Percentiles rank a stretch among this genome's conserved stretches.
Evolutionary conservation across 2,113 vertebrate genomes (phyloP).

Genomic region (Semnornis frantzii): DNA sequence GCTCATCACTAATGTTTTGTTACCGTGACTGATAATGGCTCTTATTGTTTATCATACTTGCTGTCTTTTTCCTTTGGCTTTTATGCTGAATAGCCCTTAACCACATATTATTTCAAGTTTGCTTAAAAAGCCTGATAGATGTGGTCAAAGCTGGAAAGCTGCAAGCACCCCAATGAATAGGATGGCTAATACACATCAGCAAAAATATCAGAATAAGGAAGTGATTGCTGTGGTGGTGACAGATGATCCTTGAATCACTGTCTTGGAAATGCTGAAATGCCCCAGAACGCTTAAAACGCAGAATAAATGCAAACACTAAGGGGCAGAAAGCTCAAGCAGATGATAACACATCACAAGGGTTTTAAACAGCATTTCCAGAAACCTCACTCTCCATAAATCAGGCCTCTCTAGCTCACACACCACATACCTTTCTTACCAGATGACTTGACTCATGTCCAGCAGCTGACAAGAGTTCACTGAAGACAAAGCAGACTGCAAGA

Average conservation of each 20-base stretch:
- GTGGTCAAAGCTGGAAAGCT: neutral
- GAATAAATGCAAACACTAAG: neutral
- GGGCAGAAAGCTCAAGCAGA: neutral
- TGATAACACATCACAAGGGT: neutral
- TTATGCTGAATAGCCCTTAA: neutral
- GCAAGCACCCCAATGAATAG: neutral
- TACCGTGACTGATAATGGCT: neutral
- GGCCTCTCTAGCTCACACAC: neutral
- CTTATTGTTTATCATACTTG: neutral
- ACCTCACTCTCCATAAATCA: neutral
- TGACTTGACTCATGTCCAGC: neutral
- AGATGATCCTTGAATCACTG: conserved; percentile 1
- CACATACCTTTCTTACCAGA: neutral
- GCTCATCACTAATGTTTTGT: neutral
- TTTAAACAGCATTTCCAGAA: neutral
- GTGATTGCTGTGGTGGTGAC: neutral
- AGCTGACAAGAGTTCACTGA: neutral
- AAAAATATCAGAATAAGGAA: neutral
- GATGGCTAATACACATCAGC: neutral
- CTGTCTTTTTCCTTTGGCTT: neutral
- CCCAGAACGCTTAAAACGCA: neutral
- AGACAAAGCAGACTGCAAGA: neutral
- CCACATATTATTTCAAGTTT: neutral
- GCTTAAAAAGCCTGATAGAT: neutral
- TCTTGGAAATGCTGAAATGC: neutral